These are phyloP conservation scores for Lophochroa leadbeateri DNA, from an alignment of 2,113 vertebrate genomes.

Conservation along the genomic window DNA sequence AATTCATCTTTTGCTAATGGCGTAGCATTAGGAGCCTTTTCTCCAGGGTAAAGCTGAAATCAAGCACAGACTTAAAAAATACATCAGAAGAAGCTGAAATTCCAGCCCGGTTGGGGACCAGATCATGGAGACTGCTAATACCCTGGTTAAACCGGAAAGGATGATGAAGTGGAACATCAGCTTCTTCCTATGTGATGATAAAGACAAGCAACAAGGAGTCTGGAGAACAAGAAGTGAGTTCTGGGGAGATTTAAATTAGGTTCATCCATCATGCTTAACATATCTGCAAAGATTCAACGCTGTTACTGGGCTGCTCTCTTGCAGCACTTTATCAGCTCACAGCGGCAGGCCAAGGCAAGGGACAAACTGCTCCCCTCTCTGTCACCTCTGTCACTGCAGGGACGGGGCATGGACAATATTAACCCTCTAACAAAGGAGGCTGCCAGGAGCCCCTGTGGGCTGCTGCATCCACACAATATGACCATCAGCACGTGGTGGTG, in stretches of 20 bases:
- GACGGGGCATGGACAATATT: background rate
- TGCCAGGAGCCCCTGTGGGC: background rate
- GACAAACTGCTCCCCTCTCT: background rate
- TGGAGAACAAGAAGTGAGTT: constrained; percentile 48
- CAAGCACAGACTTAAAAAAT: constrained; percentile 37
- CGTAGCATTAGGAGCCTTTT: constrained; percentile 24
- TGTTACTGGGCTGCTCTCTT: background rate
- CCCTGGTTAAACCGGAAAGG: background rate
- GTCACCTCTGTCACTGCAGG: background rate
- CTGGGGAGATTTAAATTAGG: constrained; percentile 58
- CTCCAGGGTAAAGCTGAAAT: constrained; percentile 29
- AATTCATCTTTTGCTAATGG: constrained; percentile 14
- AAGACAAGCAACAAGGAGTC: constrained; percentile 43
- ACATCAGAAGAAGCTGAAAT: constrained; percentile 32
- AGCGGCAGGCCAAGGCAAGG: background rate
- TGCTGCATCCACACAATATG: background rate
- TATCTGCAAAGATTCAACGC: background rate
- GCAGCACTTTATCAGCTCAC: background rate
- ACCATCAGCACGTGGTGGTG: background rate
- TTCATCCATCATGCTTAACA: constrained; percentile 61
- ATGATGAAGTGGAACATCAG: constrained; percentile 47
- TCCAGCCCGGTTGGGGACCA: background rate
- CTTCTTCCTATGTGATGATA: constrained; percentile 39
- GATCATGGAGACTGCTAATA: background rate
- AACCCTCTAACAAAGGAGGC: background rate